Evolutionary conservation across 2,113 vertebrate genomes (phyloP).

Genomic region (Tyrannus savana): DNA sequence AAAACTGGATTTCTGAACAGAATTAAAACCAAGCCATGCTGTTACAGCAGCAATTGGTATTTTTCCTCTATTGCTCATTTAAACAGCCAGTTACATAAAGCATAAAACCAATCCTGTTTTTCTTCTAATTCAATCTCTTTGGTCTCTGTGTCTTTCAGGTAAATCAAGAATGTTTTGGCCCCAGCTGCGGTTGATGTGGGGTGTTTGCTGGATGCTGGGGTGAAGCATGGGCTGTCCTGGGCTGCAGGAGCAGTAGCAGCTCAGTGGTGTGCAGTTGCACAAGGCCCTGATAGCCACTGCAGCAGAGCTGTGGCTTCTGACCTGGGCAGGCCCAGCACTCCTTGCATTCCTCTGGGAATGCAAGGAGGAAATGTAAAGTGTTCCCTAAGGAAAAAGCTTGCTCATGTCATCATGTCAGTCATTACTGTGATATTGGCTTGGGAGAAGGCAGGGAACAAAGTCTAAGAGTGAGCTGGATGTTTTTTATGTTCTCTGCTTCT

Average conservation of each 20-base stretch:
- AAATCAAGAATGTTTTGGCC: background rate
- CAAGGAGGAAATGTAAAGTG: background rate
- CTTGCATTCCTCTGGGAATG: background rate
- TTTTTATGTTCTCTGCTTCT: background rate
- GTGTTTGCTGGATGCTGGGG: background rate
- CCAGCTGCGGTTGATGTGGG: background rate
- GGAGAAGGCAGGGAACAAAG: background rate
- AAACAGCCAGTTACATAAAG: background rate
- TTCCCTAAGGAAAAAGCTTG: background rate
- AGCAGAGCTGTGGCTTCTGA: background rate
- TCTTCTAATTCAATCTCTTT: background rate
- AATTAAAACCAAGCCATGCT: background rate
- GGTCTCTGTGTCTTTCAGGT: background rate
- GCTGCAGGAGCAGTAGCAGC: background rate
- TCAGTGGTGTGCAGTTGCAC: rapidly evolving
- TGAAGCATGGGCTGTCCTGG: background rate
- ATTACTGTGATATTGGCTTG: background rate
- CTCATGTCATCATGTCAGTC: background rate
- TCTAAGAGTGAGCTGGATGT: background rate
- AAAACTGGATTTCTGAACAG: background rate
- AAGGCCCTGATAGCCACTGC: background rate
- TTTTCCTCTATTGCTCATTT: background rate
- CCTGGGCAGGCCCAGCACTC: background rate
- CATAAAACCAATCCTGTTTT: background rate
- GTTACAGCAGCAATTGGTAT: background rate